These are phyloP conservation scores for Bellardia pandia DNA, from an alignment of 2,888 invertebrate species.

Conservation along the genomic window DNA sequence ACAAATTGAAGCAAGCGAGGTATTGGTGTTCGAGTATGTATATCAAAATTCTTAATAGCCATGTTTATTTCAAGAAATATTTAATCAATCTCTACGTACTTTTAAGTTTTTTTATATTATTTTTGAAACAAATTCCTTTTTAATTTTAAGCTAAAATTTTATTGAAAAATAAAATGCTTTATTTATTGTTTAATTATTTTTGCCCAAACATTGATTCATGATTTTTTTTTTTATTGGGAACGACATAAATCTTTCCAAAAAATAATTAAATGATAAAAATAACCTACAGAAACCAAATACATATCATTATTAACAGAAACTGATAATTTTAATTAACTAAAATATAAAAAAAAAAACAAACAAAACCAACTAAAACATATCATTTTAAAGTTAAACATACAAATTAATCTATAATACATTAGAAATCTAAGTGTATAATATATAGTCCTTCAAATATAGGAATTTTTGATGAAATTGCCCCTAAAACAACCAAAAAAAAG, in stretches of 20 bases:
- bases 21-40: too few relatives aligned
- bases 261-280: conserved; percentile 36
- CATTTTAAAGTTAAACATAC: conserved; percentile 76
- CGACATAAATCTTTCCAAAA: conserved; percentile 51
- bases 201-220: neutral
- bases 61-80: too few relatives aligned
- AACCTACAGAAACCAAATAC: conserved; percentile 30
- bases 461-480: conserved; percentile 34
- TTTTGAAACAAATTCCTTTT: too few relatives aligned
- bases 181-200: neutral
- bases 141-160: too few relatives aligned
- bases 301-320: conserved; percentile 50
- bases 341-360: conserved; percentile 41
- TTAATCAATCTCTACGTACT: too few relatives aligned
- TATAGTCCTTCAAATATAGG: conserved; percentile 64
- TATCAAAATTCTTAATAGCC: too few relatives aligned
- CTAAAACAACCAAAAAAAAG: conserved; percentile 35
- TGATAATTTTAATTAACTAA: conserved; percentile 29
- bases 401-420: conserved; percentile 58
- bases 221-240: neutral
- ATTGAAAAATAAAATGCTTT: neutral
- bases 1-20: too few relatives aligned
- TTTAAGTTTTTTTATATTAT: too few relatives aligned
- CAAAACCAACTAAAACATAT: conserved; percentile 78
- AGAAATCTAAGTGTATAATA: conserved; percentile 66